These are phyloP conservation scores for Scytalopus superciliaris DNA, from an alignment of 2,113 vertebrate species.

Conservation along the genomic window DNA sequence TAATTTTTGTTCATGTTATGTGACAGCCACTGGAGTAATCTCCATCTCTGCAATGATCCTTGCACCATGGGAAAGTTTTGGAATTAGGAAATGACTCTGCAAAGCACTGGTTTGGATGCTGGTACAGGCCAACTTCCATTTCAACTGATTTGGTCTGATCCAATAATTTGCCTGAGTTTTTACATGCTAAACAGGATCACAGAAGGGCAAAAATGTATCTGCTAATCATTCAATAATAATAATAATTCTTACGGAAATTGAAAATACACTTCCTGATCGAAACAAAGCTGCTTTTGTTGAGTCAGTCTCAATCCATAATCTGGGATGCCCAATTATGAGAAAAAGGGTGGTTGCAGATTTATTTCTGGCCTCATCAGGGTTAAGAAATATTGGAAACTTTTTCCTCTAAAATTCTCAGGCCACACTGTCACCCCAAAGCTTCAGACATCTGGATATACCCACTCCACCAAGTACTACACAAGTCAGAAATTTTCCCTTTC, in stretches of 20 bases:
- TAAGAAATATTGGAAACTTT: background rate
- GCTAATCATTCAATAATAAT: background rate
- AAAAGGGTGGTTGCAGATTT: background rate
- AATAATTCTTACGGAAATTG: background rate
- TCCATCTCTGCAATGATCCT: background rate
- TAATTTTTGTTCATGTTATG: slow-evolving; percentile 21
- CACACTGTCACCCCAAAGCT: background rate
- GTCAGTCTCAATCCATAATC: background rate
- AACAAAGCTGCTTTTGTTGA: background rate
- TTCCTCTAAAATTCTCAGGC: background rate
- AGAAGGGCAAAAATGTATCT: background rate
- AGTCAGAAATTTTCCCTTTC: background rate
- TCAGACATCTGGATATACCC: background rate
- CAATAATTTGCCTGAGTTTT: background rate
- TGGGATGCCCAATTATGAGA: background rate
- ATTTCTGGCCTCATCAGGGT: background rate
- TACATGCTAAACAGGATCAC: background rate
- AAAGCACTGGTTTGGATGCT: background rate
- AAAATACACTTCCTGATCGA: background rate
- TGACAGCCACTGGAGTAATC: background rate
- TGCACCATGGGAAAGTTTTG: background rate
- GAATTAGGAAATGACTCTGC: background rate
- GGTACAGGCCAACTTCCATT: background rate
- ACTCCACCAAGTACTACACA: background rate
- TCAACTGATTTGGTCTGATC: background rate